These are phyloP conservation scores for Nebria ingens DNA, from an alignment of 1,140 invertebrate genomes.

Conservation along the genomic window DNA sequence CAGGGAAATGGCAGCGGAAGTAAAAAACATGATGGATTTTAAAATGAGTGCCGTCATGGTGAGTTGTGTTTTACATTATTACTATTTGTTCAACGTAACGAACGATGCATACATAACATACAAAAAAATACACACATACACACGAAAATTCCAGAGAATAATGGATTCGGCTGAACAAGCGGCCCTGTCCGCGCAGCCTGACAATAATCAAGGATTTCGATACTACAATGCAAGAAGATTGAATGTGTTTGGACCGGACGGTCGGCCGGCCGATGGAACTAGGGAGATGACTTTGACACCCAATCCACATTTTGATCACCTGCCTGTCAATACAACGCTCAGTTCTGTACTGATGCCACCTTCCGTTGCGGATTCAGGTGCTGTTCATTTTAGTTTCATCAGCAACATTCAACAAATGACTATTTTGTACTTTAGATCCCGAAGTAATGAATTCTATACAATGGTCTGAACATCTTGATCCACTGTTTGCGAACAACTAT, in stretches of 20 bases:
- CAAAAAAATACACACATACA: not conserved
- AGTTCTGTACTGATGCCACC: slow-evolving; percentile 83
- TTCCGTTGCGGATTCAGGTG: slow-evolving; percentile 17
- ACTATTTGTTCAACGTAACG: no score
- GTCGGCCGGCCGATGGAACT: slow-evolving; percentile 50
- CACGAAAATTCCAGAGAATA: slow-evolving; percentile 51
- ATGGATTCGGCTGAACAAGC: slow-evolving; percentile 82
- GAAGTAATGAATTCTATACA: slow-evolving; percentile 78
- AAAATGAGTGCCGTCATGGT: slow-evolving; percentile 84
- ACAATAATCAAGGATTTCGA: slow-evolving; percentile 34
- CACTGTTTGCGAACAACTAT: slow-evolving; percentile 84
- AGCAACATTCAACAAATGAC: not conserved
- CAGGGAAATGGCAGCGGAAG: slow-evolving; percentile 70
- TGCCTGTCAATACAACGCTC: slow-evolving; percentile 72
- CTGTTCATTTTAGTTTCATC: not conserved
- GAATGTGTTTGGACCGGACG: slow-evolving; percentile 59
- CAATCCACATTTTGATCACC: slow-evolving; percentile 69
- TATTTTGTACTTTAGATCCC: slow-evolving; percentile 46
- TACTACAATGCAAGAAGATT: slow-evolving; percentile 65
- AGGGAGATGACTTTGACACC: slow-evolving; percentile 55
- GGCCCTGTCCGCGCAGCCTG: slow-evolving; percentile 52
- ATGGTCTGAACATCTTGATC: slow-evolving; percentile 86
- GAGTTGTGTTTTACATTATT: slow-evolving; percentile 36
- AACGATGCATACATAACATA: not conserved
- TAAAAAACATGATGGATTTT: slow-evolving; percentile 84